A percentile compares a stretch with the other conserved stretches of the same genome.
Evolutionary conservation across 2,888 invertebrate species (phyloP).

Genomic region (Melieria omissa): DNA sequence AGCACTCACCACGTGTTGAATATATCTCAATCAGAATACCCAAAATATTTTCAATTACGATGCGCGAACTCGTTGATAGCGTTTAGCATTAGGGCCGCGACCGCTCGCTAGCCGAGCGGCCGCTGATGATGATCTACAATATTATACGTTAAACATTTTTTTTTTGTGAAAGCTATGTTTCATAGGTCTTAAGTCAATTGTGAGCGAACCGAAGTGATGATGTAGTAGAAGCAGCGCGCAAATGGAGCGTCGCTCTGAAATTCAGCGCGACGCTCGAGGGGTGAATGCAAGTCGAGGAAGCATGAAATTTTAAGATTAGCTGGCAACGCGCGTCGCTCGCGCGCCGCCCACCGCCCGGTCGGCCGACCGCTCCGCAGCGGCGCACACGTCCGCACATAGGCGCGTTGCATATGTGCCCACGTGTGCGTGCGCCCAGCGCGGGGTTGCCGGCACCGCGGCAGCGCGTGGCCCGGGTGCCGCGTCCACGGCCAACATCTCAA

Average conservation of each 20-base stretch:
- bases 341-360: background rate
- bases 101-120: no score
- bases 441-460: background rate
- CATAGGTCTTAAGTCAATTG: slow-evolving; percentile 27
- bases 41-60: no score
- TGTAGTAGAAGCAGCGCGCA: background rate
- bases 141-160: no score
- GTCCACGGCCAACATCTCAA: slow-evolving; percentile 38
- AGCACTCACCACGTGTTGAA: no score
- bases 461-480: background rate
- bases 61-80: no score
- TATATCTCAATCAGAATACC: no score
- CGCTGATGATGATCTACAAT: no score
- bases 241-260: slow-evolving; percentile 25
- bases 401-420: slow-evolving; percentile 13
- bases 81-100: no score
- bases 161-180: slow-evolving; percentile 25
- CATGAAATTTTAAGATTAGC: slow-evolving; percentile 32
- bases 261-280: slow-evolving; percentile 9
- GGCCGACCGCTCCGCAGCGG: background rate
- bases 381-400: slow-evolving; percentile 8
- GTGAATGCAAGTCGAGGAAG: slow-evolving; percentile 8
- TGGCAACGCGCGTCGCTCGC: background rate
- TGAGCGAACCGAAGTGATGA: background rate
- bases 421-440: background rate